These are phyloP conservation scores for Rallus crepitans DNA, from an alignment of 2,797 vertebrate genomes.

Conservation along the genomic window DNA sequence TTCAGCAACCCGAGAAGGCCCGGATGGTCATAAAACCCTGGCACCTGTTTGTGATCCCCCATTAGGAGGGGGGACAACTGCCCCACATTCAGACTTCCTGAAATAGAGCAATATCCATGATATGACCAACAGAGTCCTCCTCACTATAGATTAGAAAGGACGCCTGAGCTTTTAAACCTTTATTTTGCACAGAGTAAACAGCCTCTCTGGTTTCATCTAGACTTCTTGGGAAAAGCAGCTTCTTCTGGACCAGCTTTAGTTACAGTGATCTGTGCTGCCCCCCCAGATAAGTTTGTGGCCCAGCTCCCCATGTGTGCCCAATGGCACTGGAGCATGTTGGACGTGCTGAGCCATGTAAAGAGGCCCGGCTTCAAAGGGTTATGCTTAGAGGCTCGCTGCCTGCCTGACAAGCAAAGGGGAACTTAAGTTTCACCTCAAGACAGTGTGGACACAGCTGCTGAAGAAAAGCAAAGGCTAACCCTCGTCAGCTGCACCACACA, in stretches of 20 bases:
- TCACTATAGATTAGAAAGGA: background rate
- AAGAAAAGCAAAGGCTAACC: background rate
- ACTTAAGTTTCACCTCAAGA: conserved; percentile 27
- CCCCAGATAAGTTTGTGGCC: background rate
- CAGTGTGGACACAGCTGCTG: background rate
- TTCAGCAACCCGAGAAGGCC: conserved; percentile 55
- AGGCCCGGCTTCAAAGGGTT: conserved; percentile 43
- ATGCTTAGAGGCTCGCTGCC: background rate
- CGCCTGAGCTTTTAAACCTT: background rate
- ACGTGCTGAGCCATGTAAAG: background rate
- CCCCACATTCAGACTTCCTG: conserved; percentile 7
- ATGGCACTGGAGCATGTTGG: background rate
- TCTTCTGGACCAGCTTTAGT: background rate
- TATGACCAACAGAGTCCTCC: background rate
- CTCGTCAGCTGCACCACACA: background rate
- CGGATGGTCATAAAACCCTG: background rate
- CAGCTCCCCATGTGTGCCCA: background rate
- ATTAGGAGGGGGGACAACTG: conserved; percentile 8
- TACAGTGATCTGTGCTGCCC: background rate
- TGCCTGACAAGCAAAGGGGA: background rate
- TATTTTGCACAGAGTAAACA: background rate
- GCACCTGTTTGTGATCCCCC: conserved; percentile 56
- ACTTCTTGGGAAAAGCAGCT: background rate
- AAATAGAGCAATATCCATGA: conserved; percentile 23
- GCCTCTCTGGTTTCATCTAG: conserved; percentile 28